These are phyloP conservation scores for Spermophilus dauricus DNA, from an alignment of 2,113 vertebrate species.

Conservation along the genomic window DNA sequence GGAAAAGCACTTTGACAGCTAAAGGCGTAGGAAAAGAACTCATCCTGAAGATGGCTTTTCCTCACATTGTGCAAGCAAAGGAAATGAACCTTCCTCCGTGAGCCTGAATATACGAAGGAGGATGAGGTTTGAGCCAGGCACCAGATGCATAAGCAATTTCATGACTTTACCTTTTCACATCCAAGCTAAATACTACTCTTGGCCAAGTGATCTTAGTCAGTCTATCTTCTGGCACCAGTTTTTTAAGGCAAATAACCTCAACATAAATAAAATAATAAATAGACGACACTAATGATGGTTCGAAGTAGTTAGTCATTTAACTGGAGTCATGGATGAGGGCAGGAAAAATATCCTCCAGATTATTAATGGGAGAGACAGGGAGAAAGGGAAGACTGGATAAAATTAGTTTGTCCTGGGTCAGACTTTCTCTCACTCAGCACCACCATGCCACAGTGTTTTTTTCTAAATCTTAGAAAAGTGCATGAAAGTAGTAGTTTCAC, in stretches of 20 bases:
- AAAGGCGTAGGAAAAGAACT: not conserved
- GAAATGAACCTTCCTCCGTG: not conserved
- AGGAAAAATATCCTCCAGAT: conserved; percentile 51
- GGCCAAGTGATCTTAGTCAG: conserved; percentile 64
- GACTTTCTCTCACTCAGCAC: conserved; percentile 60
- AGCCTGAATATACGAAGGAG: not conserved
- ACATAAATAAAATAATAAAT: conserved; percentile 82
- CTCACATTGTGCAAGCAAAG: not conserved
- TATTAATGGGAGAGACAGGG: not conserved
- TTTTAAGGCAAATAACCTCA: conserved; percentile 75
- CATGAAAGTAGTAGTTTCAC: conserved; percentile 1
- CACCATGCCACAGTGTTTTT: not conserved
- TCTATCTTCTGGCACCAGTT: conserved; percentile 76
- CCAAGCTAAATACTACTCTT: conserved; percentile 77
- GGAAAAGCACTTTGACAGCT: not conserved
- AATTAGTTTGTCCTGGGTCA: conserved; percentile 53
- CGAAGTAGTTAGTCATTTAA: not conserved
- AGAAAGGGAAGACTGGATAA: conserved; percentile 22
- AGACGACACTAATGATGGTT: conserved; percentile 26
- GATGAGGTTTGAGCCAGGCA: conserved; percentile 4
- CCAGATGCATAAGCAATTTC: conserved; percentile 73
- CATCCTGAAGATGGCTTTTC: not conserved
- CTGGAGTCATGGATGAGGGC: conserved; percentile 44
- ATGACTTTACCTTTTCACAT: conserved; percentile 80
- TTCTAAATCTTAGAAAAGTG: conserved; percentile 65